Evolutionary conservation across 2,113 vertebrate species (phyloP).

Genomic region (Chlamydotis undulata): DNA sequence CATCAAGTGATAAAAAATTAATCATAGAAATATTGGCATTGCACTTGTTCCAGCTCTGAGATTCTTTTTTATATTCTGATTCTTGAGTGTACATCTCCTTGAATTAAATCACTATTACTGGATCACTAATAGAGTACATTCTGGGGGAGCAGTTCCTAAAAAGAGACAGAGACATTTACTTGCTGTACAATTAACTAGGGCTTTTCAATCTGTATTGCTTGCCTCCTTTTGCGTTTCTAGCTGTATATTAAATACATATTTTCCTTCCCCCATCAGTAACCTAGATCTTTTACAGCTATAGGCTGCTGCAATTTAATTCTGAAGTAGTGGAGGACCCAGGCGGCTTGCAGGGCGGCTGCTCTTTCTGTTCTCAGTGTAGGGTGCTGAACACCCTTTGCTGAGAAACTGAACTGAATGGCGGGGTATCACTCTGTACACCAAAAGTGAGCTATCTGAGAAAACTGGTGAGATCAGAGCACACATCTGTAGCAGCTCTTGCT

Average conservation of each 20-base stretch:
- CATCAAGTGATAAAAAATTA: not conserved
- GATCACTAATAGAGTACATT: not conserved
- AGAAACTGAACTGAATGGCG: not conserved
- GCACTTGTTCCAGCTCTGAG: not conserved
- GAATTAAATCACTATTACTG: not conserved
- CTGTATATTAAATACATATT: not conserved
- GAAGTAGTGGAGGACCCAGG: not conserved
- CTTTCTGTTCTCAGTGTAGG: not conserved
- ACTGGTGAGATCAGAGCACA: not conserved
- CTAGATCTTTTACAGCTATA: not conserved
- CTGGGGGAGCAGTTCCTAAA: not conserved
- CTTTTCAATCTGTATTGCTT: not conserved
- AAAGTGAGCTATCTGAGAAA: not conserved
- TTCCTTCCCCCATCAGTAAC: not conserved
- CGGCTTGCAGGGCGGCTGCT: not conserved
- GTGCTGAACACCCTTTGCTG: not conserved
- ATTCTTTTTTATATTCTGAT: not conserved
- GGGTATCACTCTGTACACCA: not conserved
- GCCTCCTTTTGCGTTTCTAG: not conserved
- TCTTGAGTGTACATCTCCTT: not conserved
- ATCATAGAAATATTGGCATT: not conserved
- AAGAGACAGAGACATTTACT: not conserved
- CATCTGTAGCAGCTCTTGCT: not conserved
- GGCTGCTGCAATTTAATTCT: not conserved
- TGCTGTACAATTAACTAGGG: not conserved